A percentile compares a stretch with the other conserved stretches of the same genome.
phyloP scores from a whole-genome alignment of 2,113 vertebrate genomes.

The Chloropsis cyanopogon region DNA sequence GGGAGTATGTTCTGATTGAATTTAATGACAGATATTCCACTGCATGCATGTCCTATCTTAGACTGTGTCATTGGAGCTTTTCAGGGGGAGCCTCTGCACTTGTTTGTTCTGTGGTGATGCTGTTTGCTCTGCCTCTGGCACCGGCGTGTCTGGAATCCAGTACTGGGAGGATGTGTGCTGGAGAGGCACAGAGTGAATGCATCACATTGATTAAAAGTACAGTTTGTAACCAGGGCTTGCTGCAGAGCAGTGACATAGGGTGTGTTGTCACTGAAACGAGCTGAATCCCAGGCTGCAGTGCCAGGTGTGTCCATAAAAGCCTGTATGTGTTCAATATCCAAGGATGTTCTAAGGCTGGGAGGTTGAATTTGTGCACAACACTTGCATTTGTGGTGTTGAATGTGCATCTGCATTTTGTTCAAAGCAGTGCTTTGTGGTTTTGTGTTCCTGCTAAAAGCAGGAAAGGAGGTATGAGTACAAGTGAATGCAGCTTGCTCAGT shows the following conservation, averaged over 20 bases:
- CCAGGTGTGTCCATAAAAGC: neutral
- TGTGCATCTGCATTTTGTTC: neutral
- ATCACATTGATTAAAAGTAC: conserved; percentile 52
- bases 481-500: neutral
- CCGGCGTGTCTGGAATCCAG: neutral
- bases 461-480: neutral
- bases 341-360: neutral
- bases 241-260: neutral
- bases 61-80: conserved; percentile 39
- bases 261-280: neutral
- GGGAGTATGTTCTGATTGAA: neutral
- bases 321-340: neutral
- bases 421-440: neutral
- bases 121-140: conserved; percentile 62
- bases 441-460: neutral
- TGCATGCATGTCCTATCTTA: neutral
- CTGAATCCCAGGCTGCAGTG: neutral
- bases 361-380: neutral
- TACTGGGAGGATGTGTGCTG: conserved; percentile 22
- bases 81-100: neutral
- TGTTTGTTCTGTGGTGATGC: conserved; percentile 43
- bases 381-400: neutral
- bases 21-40: neutral
- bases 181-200: conserved; percentile 18
- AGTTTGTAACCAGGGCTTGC: conserved; percentile 12